Base-by-base conservation (phyloP, 2,797 vertebrate genomes). In the Petrocephalus sullivani region DNA sequence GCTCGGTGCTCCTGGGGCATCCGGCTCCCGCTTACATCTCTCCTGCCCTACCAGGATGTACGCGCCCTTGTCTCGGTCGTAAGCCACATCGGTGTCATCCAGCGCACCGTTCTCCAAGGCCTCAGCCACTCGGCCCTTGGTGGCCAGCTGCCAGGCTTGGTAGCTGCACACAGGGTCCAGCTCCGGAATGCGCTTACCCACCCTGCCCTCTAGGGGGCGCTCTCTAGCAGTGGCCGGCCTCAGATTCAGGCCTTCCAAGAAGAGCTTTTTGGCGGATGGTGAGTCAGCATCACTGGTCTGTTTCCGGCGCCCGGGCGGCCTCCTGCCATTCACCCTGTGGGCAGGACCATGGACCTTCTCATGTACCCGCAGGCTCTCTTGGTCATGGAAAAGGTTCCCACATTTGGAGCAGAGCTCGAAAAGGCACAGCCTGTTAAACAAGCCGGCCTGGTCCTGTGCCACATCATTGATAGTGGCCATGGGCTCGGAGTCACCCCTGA, bases 71-170 rank as follows among this genome's bases (percentile, higher is more conserved):
- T 97, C 97, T 89, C 95, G 96, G 92, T 98, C 97, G 0, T 96
- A 97, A 85, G 97, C 96, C 88, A 97, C 97, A 0, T 96, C 94
- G 0, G 96, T 95, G 86, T 95, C 96, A 0, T 94, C 95, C 21
- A 96, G 90, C 1, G 92, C 92, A 88, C 95, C 95, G 46, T 93
- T 95, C 88, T 98, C 97, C 0, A 96, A 93, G 0, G 96, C 96
- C 92, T 99, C 97, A 4, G 96, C 97, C 88, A 98, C 96, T 93
- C 94, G 96, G 90, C 98, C 98, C 92, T 97, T 96, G 33, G 97
- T 98, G 91, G 97, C 96, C 91, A 99, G 94, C 90, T 98, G 97
- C 98, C 98, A 99, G 89, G 97, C 97, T 92, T 98, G 98, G 93
- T 98, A 98, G 93, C 98, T 99, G 92, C 96, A 98, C 91, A 99